Evolutionary conservation across 1,140 invertebrate genomes (phyloP).

Genomic region (Apis cerana): DNA sequence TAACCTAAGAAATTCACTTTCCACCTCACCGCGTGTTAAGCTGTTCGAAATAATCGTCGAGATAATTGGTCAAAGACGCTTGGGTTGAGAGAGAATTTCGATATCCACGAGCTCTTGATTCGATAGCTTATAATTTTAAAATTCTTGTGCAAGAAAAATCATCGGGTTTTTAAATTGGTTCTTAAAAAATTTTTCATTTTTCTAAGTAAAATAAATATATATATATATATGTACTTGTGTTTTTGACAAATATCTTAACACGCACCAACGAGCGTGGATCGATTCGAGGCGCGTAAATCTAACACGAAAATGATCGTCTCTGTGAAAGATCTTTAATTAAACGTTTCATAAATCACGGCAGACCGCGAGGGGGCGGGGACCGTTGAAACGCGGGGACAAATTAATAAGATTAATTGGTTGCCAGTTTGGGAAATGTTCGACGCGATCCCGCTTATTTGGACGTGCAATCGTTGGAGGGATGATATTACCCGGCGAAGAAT

Average conservation of each 20-base stretch:
- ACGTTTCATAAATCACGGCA: slow-evolving; percentile 76
- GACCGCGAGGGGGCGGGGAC: slow-evolving; percentile 39
- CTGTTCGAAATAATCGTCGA: neutral
- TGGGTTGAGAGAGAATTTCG: neutral
- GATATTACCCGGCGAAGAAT: slow-evolving; percentile 46
- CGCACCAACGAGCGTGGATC: slow-evolving; percentile 65
- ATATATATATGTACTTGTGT: too few relatives aligned
- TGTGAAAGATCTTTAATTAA: slow-evolving; percentile 78
- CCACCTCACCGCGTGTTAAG: neutral
- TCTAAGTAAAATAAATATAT: too few relatives aligned
- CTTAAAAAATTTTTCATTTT: too few relatives aligned
- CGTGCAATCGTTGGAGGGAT: slow-evolving; percentile 38
- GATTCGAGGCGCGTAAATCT: neutral
- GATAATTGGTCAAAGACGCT: slow-evolving; percentile 11
- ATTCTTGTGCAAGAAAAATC: neutral
- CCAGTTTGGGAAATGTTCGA: slow-evolving; percentile 74
- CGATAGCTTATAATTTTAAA: neutral
- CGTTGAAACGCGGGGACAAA: slow-evolving; percentile 67
- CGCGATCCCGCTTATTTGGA: slow-evolving; percentile 48
- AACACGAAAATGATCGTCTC: slow-evolving; percentile 61
- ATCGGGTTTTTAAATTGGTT: too few relatives aligned
- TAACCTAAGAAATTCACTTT: neutral
- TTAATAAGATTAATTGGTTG: slow-evolving; percentile 80
- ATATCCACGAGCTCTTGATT: neutral
- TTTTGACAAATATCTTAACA: slow-evolving; percentile 31